A percentile compares a stretch with the other conserved stretches of the same genome.
Evolutionary conservation across 2,888 invertebrate species (phyloP).

Genomic region (Andrena marginata): DNA sequence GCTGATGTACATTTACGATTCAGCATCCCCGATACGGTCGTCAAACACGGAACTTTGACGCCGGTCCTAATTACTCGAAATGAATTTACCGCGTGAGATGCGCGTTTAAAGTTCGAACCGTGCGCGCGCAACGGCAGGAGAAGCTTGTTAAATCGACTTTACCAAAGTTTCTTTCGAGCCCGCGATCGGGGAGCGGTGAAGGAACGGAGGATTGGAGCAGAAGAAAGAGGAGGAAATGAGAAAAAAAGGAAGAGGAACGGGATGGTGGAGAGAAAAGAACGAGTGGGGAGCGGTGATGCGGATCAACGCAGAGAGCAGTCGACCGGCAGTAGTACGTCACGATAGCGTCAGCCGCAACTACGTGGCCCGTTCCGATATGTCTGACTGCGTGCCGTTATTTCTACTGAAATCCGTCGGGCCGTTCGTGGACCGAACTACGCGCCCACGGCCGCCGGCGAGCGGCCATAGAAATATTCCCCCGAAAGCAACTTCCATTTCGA

Average conservation of each 20-base stretch:
- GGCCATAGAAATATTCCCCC: constrained; percentile 63
- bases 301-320: constrained; percentile 42
- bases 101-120: neutral
- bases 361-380: constrained; percentile 67
- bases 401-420: constrained; percentile 66
- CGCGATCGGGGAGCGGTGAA: neutral
- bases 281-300: constrained; percentile 27
- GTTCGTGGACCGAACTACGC: constrained; percentile 37
- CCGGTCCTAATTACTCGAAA: constrained; percentile 24
- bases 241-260: neutral
- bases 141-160: neutral
- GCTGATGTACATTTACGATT: neutral
- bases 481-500: constrained; percentile 56
- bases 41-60: constrained; percentile 5
- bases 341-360: constrained; percentile 75
- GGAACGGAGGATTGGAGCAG: neutral
- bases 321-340: constrained; percentile 70
- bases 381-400: constrained; percentile 72
- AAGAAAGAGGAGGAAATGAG: neutral
- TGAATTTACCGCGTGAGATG: neutral
- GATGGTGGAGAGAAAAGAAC: neutral
- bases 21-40: neutral
- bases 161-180: neutral
- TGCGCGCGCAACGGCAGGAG: neutral
- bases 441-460: neutral